Evolutionary conservation across 2,888 invertebrate genomes (phyloP).

Genomic region (Loripinus fragilis): DNA sequence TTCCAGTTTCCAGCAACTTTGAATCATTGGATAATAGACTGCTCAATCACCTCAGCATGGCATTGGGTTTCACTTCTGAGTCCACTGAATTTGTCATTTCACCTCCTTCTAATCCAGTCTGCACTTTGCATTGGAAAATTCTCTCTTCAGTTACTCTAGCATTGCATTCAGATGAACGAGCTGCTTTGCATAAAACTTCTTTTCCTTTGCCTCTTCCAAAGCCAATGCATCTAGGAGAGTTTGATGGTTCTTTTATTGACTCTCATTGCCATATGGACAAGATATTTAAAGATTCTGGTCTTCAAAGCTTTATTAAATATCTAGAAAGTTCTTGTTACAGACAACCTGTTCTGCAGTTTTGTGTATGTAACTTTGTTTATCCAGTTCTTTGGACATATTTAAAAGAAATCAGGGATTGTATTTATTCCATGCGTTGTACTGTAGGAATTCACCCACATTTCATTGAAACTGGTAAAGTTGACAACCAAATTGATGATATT

Average conservation of each 20-base stretch:
- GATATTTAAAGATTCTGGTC: neutral
- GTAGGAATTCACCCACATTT: conserved; percentile 2
- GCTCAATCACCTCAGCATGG: neutral
- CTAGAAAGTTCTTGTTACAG: neutral
- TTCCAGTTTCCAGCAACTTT: neutral
- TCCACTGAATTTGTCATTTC: neutral
- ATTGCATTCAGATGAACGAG: neutral
- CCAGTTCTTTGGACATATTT: neutral
- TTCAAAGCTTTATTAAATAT: neutral
- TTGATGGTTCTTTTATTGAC: neutral
- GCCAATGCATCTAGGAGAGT: neutral
- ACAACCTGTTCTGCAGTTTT: neutral
- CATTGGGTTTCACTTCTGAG: neutral
- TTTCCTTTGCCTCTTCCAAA: neutral
- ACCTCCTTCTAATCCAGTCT: neutral
- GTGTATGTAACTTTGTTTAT: conserved; percentile 10
- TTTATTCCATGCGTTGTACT: neutral
- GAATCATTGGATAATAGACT: neutral
- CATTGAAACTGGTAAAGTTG: neutral
- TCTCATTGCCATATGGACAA: conserved; percentile 8
- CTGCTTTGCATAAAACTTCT: neutral
- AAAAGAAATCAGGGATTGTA: neutral
- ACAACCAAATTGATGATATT: neutral
- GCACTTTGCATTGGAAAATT: conserved; percentile 1
- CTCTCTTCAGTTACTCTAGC: neutral